These are phyloP conservation scores for Cataglyphis altisquamis DNA, from an alignment of 2,888 invertebrate species.

Conservation along the genomic window DNA sequence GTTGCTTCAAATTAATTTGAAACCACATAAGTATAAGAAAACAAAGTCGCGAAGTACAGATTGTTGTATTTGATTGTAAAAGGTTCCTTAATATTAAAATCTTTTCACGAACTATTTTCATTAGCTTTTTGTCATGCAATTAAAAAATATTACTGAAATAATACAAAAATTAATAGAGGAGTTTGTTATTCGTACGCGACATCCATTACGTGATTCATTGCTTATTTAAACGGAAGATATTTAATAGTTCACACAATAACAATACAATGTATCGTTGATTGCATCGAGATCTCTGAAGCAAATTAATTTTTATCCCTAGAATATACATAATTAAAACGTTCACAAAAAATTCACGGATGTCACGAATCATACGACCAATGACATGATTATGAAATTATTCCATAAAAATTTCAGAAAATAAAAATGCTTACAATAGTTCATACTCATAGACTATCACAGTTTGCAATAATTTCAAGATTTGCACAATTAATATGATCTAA, in stretches of 20 bases:
- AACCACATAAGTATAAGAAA: not conserved
- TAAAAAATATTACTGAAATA: not conserved
- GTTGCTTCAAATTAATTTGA: not conserved
- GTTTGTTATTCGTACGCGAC: not conserved
- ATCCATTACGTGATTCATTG: not conserved
- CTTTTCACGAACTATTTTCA: not conserved
- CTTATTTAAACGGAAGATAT: constrained; percentile 5
- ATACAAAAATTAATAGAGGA: not conserved
- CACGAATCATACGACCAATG: not conserved
- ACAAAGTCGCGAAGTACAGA: not conserved
- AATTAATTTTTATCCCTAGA: constrained; percentile 33
- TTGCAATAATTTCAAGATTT: not conserved
- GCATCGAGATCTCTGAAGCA: not conserved
- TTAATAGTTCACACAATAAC: constrained; percentile 11
- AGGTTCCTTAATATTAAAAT: not conserved
- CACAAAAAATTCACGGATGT: constrained; percentile 15
- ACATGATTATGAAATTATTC: not conserved
- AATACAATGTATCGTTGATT: not conserved
- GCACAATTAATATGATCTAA: not conserved
- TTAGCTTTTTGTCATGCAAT: not conserved
- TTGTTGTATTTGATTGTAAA: not conserved
- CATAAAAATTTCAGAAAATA: constrained; percentile 10
- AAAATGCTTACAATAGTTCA: not conserved
- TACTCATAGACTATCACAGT: not conserved
- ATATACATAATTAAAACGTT: constrained; percentile 5